Percentiles rank a stretch among this genome's conserved stretches.
These are phyloP conservation scores for Leptodirus hochenwartii DNA, from an alignment of 2,888 invertebrate species.

Conservation along the genomic window DNA sequence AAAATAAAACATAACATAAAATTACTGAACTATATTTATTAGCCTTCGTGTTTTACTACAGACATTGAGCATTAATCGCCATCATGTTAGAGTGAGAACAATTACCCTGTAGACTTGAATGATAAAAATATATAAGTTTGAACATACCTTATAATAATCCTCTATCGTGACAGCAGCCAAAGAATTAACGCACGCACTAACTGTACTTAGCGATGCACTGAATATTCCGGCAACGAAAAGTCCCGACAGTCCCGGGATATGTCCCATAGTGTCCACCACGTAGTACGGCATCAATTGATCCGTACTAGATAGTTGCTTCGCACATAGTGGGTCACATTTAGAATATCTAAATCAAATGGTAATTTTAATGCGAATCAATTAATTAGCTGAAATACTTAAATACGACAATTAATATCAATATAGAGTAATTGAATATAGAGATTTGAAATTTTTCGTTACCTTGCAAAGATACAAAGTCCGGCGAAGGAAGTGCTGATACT, in stretches of 20 bases:
- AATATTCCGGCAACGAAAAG: conserved; percentile 78
- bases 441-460: no score
- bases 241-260: conserved; percentile 59
- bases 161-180: conserved; percentile 75
- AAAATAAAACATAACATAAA: no score
- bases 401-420: no score
- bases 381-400: no score
- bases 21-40: no score
- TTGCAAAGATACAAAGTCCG: conserved; percentile 63
- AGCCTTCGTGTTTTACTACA: no score
- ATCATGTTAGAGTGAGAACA: no score
- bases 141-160: conserved; percentile 47
- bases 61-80: no score
- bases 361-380: no score
- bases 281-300: conserved; percentile 55
- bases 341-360: conserved; percentile 59
- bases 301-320: conserved; percentile 36
- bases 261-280: conserved; percentile 50
- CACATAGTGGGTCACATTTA: conserved; percentile 55
- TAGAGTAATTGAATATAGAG: no score
- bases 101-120: no score
- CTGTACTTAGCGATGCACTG: conserved; percentile 72
- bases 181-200: conserved; percentile 76
- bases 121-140: no score
- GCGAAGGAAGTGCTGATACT: conserved; percentile 44